Evolutionary conservation across 2,113 vertebrate genomes (phyloP).

Genomic region (Sapayoa aenigma): DNA sequence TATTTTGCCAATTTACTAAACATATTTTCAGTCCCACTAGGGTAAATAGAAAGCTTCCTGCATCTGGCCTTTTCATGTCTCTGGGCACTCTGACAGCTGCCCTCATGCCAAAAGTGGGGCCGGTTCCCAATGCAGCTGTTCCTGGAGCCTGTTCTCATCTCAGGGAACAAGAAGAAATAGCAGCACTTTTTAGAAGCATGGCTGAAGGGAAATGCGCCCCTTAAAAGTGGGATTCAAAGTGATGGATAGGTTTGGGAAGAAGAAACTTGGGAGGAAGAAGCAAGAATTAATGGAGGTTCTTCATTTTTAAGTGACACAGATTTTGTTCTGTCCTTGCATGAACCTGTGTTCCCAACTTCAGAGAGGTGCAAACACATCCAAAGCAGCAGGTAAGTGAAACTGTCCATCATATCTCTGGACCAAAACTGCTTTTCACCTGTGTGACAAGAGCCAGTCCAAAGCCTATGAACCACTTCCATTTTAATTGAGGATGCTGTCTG

Average conservation of each 20-base stretch:
- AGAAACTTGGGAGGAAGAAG: neutral
- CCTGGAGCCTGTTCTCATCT: neutral
- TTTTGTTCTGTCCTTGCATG: neutral
- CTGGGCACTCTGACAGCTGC: neutral
- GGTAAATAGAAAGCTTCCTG: conserved; percentile 22
- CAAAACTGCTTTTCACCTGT: neutral
- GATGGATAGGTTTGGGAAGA: neutral
- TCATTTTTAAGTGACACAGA: neutral
- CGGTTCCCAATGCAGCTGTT: neutral
- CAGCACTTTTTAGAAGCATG: neutral
- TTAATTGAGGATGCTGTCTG: neutral
- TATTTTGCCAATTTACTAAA: conserved; percentile 31
- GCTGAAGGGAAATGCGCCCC: neutral
- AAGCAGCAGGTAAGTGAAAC: neutral
- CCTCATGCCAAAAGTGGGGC: neutral
- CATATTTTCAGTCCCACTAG: conserved; percentile 26
- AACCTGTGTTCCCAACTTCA: neutral
- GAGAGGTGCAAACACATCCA: neutral
- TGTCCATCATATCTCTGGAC: neutral
- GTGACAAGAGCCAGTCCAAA: neutral
- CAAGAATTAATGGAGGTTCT: neutral
- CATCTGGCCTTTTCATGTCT: neutral
- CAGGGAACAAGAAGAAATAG: neutral
- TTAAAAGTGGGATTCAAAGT: neutral
- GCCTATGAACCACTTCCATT: neutral